phyloP scores from a whole-genome alignment of 2,797 vertebrate genomes.

The Bothrops alternatus region DNA sequence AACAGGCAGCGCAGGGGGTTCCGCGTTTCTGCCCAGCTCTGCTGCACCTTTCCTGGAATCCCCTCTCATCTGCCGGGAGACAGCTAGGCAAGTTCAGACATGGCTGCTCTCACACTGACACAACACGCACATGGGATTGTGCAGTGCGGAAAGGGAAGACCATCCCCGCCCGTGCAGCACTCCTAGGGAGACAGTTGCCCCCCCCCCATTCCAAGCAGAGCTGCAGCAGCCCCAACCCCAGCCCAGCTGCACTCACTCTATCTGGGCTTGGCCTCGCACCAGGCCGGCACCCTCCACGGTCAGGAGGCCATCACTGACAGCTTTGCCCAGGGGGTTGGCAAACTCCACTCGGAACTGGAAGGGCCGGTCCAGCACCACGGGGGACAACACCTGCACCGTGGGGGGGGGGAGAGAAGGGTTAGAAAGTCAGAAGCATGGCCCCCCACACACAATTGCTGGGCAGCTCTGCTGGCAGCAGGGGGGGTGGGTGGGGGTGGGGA shows the following conservation, averaged over 20 bases:
- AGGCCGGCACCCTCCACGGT: constrained; percentile 74
- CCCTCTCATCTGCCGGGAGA: background rate
- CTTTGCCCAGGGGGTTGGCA: constrained; percentile 65
- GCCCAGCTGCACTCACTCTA: constrained; percentile 57
- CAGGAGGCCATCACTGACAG: constrained; percentile 60
- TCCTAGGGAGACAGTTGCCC: background rate
- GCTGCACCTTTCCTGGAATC: background rate
- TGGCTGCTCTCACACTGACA: background rate
- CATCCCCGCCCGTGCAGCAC: too few relatives aligned
- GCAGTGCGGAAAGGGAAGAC: background rate
- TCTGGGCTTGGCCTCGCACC: constrained; percentile 66
- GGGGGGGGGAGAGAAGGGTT: too few relatives aligned
- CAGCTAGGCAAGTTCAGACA: background rate
- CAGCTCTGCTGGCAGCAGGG: background rate
- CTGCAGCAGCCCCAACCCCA: too few relatives aligned
- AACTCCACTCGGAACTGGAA: constrained; percentile 63
- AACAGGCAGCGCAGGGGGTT: background rate
- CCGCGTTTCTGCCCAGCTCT: too few relatives aligned
- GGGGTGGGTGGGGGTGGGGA: background rate
- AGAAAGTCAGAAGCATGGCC: too few relatives aligned
- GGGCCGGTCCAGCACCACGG: constrained; percentile 51
- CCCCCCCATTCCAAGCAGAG: too few relatives aligned
- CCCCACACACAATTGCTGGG: too few relatives aligned
- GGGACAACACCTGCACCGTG: constrained; percentile 59
- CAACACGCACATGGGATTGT: background rate